Evolutionary conservation across 1,140 invertebrate genomes (phyloP).

Genomic region (Neodiprion fabricii): DNA sequence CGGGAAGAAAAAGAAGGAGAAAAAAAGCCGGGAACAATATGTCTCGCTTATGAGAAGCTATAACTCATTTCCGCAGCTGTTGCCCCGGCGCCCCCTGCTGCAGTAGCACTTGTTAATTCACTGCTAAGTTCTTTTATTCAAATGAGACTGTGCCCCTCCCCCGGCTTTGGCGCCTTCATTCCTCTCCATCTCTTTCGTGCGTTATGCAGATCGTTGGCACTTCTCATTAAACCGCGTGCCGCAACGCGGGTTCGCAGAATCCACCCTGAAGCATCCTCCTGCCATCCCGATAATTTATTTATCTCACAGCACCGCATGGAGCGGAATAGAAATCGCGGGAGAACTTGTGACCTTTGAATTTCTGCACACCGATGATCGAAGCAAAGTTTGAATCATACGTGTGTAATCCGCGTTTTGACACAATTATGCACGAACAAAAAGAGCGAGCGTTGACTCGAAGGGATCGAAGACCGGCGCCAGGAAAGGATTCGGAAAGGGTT

Average conservation of each 20-base stretch:
- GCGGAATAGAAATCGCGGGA: no score
- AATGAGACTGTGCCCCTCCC: slow-evolving; percentile 37
- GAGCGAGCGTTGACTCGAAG: no score
- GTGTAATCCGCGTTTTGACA: no score
- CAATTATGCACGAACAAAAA: no score
- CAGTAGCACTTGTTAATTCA: slow-evolving; percentile 24
- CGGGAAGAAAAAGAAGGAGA: no score
- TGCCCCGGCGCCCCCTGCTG: slow-evolving; percentile 28
- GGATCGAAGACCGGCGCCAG: no score
- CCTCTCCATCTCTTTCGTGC: slow-evolving; percentile 46
- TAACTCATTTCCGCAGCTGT: slow-evolving; percentile 41
- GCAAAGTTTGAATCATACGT: no score
- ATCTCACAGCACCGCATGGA: not conserved
- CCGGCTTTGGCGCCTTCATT: slow-evolving; percentile 42
- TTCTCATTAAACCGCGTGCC: slow-evolving; percentile 1
- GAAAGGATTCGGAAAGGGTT: no score
- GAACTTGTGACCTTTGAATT: no score
- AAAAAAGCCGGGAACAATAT: slow-evolving; percentile 4
- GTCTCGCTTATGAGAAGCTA: slow-evolving; percentile 42
- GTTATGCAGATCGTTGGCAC: slow-evolving; percentile 43
- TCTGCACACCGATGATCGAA: no score
- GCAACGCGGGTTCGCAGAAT: not conserved
- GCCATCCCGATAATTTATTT: not conserved
- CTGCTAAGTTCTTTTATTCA: slow-evolving; percentile 46
- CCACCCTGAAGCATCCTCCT: not conserved